phyloP scores from a whole-genome alignment of 92 coral and sea anemone genomes.

The Phenganax subtilis region DNA sequence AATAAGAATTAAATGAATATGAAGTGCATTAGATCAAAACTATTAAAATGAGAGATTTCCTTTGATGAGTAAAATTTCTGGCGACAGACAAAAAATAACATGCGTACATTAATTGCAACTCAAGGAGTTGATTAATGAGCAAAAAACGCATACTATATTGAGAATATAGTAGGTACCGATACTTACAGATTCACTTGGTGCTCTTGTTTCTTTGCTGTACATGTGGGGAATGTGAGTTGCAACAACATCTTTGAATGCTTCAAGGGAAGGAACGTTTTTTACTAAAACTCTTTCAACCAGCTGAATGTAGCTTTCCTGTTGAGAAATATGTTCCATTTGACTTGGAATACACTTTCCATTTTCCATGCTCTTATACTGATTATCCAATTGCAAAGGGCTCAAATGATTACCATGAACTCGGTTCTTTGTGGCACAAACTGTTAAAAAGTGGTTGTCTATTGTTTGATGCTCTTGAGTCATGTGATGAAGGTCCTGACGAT shows the following conservation, averaged over 20 bases:
- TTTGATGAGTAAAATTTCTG: too few species aligned
- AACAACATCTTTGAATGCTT: constrained; percentile 4
- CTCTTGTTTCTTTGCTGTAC: constrained; percentile 16
- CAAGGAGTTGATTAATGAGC: too few species aligned
- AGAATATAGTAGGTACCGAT: too few species aligned
- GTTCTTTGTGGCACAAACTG: constrained; percentile 5
- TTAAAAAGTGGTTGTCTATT: background rate
- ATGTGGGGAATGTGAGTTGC: constrained; percentile 11
- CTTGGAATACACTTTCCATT: constrained; percentile 59
- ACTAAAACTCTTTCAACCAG: constrained; percentile 47
- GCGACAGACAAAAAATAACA: too few species aligned
- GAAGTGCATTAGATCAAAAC: too few species aligned
- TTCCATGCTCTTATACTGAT: constrained; percentile 50
- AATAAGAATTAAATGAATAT: too few species aligned
- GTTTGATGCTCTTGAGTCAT: constrained; percentile 5
- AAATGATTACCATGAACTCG: constrained; percentile 55
- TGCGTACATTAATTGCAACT: too few species aligned
- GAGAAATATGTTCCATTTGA: constrained; percentile 27
- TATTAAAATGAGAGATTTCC: too few species aligned
- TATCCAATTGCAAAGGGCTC: constrained; percentile 30
- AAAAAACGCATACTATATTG: too few species aligned
- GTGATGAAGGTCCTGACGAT: background rate
- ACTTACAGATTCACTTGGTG: constrained; percentile 24
- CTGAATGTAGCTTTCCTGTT: constrained; percentile 49
- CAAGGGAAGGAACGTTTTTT: constrained; percentile 19